Base-by-base conservation (phyloP, 2,888 invertebrate species). In the Amphimallon solstitiale region DNA sequence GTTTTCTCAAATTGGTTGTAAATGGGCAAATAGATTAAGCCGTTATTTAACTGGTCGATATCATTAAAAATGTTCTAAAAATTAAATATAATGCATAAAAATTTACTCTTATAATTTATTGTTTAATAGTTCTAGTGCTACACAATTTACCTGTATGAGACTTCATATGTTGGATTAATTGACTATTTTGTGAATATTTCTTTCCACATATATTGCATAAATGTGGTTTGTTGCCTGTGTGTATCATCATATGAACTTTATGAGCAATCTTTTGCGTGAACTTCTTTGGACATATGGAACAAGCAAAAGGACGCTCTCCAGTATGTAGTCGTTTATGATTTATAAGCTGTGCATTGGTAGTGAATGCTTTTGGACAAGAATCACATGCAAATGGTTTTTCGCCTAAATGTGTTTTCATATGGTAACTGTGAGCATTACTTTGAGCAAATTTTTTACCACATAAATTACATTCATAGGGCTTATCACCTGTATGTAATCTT, bases 251-350 rank as follows among this genome's bases (percentile, higher is more conserved):
- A 51, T 76, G 75, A n/a, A 73, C 68, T 6, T 71, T 73, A 46
- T 70, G 70, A 9, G 74, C 72, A 12, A 71, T 71, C 51, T 75
- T 74, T 15, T 79, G 76, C 3, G 77, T 75, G 68, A 80, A 80
- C 46, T 74, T 73, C 67, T 79, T 79, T 5, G 75, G 73, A 63
- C 81, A 81, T 43, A 79, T 70, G 14, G 75, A 75, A 70, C 81
- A 81, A 2, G 72, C 72, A 71, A 78, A 80, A 0, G 80, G 80
- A 65, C 73, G 76, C 38, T 81, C 79, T 3, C 80, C 75, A 0
- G 75, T 75, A 63, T 75, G 76, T 37, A 74, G 43, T 43, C 76
- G 65, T 7, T 72, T 66, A 65, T 76, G 76, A 65, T 76, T 76
- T 7, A 73, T 65, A 35, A 76, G 61, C 37, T 76, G 76, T 2